Base-by-base conservation (phyloP, 2,888 invertebrate genomes). In the Tipula vernalis region DNA sequence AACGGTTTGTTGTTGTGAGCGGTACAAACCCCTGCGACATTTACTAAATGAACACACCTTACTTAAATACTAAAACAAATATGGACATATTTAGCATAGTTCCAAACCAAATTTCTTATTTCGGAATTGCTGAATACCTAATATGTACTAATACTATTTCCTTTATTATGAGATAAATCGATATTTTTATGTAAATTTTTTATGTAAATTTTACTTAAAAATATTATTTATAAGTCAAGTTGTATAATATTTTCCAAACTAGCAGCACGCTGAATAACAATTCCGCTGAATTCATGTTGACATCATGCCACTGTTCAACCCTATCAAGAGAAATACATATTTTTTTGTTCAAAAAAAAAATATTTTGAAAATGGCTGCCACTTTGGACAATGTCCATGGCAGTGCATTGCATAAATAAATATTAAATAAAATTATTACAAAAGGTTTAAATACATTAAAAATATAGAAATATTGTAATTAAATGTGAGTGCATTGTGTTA, bases 321-420 rank as follows among this genome's bases (percentile, higher is more conserved):
- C 84, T 84, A n/a, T 71, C 28, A 71, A 71, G 28, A 71, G 71
- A 28, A 84, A 84, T 39, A 41, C 84, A 39, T 36, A 36, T 36
- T 84, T 36, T 84, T 15, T 84, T 84, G 84, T 84, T 84, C 36
- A 84, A 84, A 44, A 71, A 28, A 28, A 28, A 28, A 10, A 84
- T 39, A 84, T 39, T 84, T 84, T 84, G 84, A 84, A 84, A 84
- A 85, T 85, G 85, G 85, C 85, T 85, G 85, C 85, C 41, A 42
- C 39, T 85, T 85, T 85, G 85, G 85, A 85, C 85, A 85, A 85
- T 85, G 85, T 85, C 85, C 85, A 85, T 85, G 85, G 85, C 85
- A 85, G 85, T 85, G 18, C 42, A 84, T 85, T 85, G 18, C 85
- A 42, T 85, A 85, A 85, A 85, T 85, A 85, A 85, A 85, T 42